Conservation (phyloP, 2,113 vertebrate genomes). For the Pelmatolapia mariae region DNA sequence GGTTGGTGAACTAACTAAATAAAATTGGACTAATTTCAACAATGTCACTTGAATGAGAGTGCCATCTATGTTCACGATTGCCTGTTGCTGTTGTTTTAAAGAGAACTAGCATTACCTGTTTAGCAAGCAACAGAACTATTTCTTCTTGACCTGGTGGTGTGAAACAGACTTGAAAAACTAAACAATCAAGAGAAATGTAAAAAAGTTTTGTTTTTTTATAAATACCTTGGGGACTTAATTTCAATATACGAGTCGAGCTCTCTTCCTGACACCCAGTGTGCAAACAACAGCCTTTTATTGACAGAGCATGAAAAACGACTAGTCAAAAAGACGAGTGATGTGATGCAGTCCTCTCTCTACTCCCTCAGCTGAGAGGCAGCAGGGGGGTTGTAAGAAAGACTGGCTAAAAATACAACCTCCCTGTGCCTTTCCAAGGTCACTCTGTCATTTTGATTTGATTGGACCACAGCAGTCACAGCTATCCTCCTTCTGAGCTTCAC, state of each 20-base stretch:
- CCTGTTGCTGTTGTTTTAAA: background rate
- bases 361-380: slow-evolving; percentile 9
- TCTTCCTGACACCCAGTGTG: background rate
- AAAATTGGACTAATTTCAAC: background rate
- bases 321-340: slow-evolving; percentile 24
- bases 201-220: background rate
- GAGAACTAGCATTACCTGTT: background rate
- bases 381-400: slow-evolving; percentile 27
- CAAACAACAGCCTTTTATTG: slow-evolving; percentile 19
- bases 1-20: background rate
- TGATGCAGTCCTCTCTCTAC: background rate
- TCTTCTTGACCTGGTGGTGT: background rate
- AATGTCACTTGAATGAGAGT: background rate
- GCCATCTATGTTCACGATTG: background rate
- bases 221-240: background rate
- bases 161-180: background rate
- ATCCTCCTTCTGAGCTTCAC: slow-evolving; percentile 43
- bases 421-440: slow-evolving; percentile 55
- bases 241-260: background rate
- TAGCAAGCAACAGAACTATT: background rate
- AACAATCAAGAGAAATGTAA: background rate
- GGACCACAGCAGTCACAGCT: slow-evolving; percentile 52
- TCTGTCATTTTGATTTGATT: slow-evolving; percentile 65
- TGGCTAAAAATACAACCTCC: slow-evolving; percentile 60
- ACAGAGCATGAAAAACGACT: slow-evolving; percentile 1